These are phyloP conservation scores for Crotalus viridis DNA, from an alignment of 2,113 vertebrate species.

Conservation along the genomic window DNA sequence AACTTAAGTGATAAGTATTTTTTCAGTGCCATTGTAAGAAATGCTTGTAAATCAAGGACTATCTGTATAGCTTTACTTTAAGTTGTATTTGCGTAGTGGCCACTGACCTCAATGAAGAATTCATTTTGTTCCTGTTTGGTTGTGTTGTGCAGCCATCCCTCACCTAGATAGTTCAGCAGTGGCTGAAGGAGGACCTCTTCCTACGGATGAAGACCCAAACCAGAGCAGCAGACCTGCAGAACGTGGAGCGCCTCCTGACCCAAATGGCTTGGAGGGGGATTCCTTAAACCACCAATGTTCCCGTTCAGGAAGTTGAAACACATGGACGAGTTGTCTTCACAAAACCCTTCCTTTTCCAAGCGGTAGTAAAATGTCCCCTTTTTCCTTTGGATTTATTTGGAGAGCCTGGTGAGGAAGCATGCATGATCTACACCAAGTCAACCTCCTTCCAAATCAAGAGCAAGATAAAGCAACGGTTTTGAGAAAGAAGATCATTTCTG, in stretches of 20 bases:
- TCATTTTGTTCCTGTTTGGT: not conserved
- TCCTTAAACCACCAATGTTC: conserved; percentile 47
- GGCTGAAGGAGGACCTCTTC: conserved; percentile 28
- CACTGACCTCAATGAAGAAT: not conserved
- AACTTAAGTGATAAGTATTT: not conserved
- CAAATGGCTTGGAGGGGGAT: conserved; percentile 37
- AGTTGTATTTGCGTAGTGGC: no score
- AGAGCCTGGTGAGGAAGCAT: not conserved
- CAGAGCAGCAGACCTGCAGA: conserved; percentile 38
- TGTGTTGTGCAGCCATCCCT: not conserved
- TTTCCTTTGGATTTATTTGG: not conserved
- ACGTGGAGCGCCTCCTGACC: conserved; percentile 41
- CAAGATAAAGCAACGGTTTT: not conserved
- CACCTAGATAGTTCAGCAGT: not conserved
- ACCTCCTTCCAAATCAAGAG: not conserved
- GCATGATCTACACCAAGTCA: not conserved
- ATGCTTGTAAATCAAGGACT: no score
- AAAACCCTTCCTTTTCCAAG: not conserved
- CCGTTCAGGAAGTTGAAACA: conserved; percentile 23
- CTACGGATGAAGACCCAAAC: conserved; percentile 31
- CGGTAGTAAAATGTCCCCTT: not conserved
- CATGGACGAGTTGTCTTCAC: not conserved
- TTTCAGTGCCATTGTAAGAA: not conserved
- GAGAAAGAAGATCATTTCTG: not conserved
- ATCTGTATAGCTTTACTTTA: not conserved